phyloP scores from a whole-genome alignment of 2,113 vertebrate species.

The Phaethornis superciliosus region DNA sequence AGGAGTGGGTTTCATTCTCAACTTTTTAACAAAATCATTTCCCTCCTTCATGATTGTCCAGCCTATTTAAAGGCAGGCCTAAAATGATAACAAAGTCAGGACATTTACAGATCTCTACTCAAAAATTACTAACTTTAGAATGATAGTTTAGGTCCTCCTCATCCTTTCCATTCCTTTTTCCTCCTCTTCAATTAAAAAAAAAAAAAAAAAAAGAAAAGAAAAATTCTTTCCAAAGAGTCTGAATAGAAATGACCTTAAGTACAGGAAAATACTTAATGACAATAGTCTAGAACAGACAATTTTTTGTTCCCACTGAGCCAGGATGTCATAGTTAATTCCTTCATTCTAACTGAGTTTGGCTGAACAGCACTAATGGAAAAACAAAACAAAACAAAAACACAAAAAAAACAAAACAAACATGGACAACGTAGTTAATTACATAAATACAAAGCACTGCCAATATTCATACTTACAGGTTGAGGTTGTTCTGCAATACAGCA shows the following conservation, averaged over 20 bases:
- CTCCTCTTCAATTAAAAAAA: background rate
- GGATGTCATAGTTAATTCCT: background rate
- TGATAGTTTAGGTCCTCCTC: background rate
- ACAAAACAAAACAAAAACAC: too few species aligned
- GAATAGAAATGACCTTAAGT: background rate
- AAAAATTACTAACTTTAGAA: background rate
- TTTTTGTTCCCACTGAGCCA: background rate
- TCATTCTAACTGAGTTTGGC: background rate
- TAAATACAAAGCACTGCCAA: background rate
- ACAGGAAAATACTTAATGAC: background rate
- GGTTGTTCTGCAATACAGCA: slow-evolving; percentile 92
- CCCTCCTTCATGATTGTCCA: background rate
- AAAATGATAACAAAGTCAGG: background rate
- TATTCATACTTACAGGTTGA: slow-evolving; percentile 85
- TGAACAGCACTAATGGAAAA: background rate
- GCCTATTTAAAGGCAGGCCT: background rate
- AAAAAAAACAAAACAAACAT: background rate
- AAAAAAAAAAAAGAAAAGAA: background rate
- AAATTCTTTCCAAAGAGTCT: background rate
- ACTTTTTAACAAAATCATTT: background rate
- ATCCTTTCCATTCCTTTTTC: background rate
- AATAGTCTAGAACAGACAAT: background rate
- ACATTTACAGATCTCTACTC: background rate
- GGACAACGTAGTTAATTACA: background rate
- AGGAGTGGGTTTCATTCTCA: background rate